Evolutionary conservation across 2,113 vertebrate species (phyloP).

Genomic region (Chiloscyllium plagiosum): DNA sequence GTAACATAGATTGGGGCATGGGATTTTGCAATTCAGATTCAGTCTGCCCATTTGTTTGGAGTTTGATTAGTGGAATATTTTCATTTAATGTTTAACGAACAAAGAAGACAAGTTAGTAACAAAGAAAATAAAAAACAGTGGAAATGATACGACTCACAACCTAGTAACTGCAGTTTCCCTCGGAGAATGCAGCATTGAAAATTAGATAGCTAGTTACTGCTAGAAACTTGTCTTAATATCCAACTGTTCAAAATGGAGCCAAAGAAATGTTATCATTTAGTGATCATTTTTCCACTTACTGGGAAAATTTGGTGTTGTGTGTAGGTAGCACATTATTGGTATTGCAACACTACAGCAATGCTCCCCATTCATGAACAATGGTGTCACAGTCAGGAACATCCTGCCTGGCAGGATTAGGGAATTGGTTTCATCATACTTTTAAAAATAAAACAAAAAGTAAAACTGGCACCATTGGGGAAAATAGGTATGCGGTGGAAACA

Average conservation of each 20-base stretch:
- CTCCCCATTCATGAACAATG: not conserved
- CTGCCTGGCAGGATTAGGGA: not conserved
- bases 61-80: not conserved
- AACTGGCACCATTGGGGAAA: not conserved
- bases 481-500: not conserved
- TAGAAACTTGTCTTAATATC: not conserved
- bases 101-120: not conserved
- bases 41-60: not conserved
- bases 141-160: not conserved
- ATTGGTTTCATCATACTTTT: not conserved
- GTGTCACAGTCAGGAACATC: not conserved
- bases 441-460: not conserved
- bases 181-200: not conserved
- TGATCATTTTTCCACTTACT: not conserved
- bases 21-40: not conserved
- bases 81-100: not conserved
- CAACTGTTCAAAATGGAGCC: not conserved
- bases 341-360: not conserved
- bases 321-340: not conserved
- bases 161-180: not conserved
- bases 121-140: not conserved
- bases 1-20: not conserved
- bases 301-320: not conserved
- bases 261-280: not conserved
- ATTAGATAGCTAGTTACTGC: not conserved